These are phyloP conservation scores for Sciurus niger DNA, from an alignment of 2,113 vertebrate genomes.

Conservation along the genomic window DNA sequence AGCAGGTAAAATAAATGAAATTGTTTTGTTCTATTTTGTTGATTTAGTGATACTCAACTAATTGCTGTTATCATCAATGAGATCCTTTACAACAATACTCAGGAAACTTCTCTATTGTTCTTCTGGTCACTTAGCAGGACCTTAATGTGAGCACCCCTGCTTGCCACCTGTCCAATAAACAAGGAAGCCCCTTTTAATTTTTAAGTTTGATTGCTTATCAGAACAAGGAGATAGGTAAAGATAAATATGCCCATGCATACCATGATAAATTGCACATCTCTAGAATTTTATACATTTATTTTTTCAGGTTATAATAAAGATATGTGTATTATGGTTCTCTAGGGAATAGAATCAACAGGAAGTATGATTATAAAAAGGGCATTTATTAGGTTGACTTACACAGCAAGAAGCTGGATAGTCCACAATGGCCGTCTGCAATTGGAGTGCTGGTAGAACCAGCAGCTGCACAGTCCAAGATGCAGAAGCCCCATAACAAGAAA, in stretches of 20 bases:
- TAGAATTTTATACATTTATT: slow-evolving; percentile 14
- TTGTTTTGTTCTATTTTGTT: background rate
- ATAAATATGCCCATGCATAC: background rate
- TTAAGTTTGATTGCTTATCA: background rate
- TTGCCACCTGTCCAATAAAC: background rate
- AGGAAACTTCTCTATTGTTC: background rate
- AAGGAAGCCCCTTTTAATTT: background rate
- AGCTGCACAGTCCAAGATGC: too few species aligned
- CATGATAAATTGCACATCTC: background rate
- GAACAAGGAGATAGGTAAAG: background rate
- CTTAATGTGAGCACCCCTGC: background rate
- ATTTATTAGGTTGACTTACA: too few species aligned
- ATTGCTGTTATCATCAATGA: background rate
- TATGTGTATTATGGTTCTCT: too few species aligned
- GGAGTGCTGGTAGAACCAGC: too few species aligned
- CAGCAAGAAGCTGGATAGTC: too few species aligned
- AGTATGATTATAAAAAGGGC: too few species aligned
- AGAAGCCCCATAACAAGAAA: too few species aligned
- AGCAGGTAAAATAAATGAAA: background rate
- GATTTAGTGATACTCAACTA: background rate
- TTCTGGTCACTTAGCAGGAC: background rate
- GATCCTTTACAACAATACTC: background rate
- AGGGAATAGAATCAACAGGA: too few species aligned
- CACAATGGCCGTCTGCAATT: too few species aligned
- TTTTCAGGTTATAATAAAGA: slow-evolving; percentile 31